Evolutionary conservation across 1,140 invertebrate genomes (phyloP).

Genomic region (Phortica variegata): DNA sequence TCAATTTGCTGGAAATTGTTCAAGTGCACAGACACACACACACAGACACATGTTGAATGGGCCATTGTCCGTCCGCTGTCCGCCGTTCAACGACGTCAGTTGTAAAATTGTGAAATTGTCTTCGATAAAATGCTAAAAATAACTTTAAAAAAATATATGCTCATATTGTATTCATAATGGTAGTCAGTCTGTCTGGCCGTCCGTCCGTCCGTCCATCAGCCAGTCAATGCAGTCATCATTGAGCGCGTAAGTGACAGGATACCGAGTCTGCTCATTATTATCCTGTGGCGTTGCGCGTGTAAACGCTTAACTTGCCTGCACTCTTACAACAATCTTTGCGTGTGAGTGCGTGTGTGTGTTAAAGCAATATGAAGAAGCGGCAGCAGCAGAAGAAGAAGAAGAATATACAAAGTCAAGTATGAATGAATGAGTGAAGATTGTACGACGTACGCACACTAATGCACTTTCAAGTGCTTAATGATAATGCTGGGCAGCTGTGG

Average conservation of each 20-base stretch:
- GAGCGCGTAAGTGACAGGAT: too few relatives aligned
- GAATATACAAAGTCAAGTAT: too few relatives aligned
- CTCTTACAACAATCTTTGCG: too few relatives aligned
- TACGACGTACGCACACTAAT: too few relatives aligned
- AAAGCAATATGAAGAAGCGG: too few relatives aligned
- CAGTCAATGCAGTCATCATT: too few relatives aligned
- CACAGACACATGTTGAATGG: too few relatives aligned
- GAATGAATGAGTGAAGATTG: too few relatives aligned
- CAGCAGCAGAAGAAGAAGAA: too few relatives aligned
- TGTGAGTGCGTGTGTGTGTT: too few relatives aligned
- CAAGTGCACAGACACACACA: too few relatives aligned
- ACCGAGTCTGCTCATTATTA: conserved; percentile 25
- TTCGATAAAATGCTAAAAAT: not conserved
- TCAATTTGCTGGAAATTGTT: not conserved
- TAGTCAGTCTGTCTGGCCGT: not conserved
- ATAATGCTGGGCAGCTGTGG: too few relatives aligned
- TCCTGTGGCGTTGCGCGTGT: conserved; percentile 25
- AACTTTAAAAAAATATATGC: not conserved
- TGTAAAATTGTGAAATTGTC: not conserved
- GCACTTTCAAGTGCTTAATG: conserved; percentile 32
- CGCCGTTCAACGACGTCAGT: not conserved
- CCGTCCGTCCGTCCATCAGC: not conserved
- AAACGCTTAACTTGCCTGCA: conserved; percentile 22
- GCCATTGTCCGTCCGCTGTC: not conserved
- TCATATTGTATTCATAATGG: conserved; percentile 1